Evolutionary conservation across 2,797 vertebrate species (phyloP).

Genomic region (Alcedo atthis): DNA sequence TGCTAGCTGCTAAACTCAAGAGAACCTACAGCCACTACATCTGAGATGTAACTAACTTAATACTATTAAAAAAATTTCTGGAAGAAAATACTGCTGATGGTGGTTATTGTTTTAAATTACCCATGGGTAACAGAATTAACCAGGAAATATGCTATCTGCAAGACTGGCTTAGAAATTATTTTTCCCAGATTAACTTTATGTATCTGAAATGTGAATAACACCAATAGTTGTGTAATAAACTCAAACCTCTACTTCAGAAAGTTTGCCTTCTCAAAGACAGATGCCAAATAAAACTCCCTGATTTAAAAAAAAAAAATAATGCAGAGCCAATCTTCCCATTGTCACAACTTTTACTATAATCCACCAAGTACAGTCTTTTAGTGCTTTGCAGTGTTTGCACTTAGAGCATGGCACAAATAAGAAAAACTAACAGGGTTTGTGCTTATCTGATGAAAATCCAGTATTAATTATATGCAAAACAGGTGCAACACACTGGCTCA

Average conservation of each 20-base stretch:
- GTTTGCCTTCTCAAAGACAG: not conserved
- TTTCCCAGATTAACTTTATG: not conserved
- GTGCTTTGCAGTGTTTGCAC: not conserved
- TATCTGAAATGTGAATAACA: not conserved
- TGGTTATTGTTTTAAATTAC: not conserved
- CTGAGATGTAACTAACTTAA: not conserved
- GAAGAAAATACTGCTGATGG: not conserved
- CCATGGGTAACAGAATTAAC: not conserved
- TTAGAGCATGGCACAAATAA: not conserved
- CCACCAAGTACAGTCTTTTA: not conserved
- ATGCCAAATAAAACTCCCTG: not conserved
- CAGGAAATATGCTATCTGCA: not conserved
- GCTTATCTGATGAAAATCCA: conserved; percentile 17
- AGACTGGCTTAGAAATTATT: not conserved
- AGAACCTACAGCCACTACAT: not conserved
- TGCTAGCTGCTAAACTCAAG: not conserved
- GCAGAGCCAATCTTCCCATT: not conserved
- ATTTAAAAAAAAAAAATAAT: not conserved
- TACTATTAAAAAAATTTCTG: not conserved
- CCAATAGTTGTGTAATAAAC: not conserved
- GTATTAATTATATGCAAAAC: conserved; percentile 23
- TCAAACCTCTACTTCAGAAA: not conserved
- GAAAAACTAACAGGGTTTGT: not conserved
- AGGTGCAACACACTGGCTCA: not conserved
- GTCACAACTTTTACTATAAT: not conserved